Conservation (phyloP, 64 coral and sea anemone genomes). For the Montipora sp. region DNA sequence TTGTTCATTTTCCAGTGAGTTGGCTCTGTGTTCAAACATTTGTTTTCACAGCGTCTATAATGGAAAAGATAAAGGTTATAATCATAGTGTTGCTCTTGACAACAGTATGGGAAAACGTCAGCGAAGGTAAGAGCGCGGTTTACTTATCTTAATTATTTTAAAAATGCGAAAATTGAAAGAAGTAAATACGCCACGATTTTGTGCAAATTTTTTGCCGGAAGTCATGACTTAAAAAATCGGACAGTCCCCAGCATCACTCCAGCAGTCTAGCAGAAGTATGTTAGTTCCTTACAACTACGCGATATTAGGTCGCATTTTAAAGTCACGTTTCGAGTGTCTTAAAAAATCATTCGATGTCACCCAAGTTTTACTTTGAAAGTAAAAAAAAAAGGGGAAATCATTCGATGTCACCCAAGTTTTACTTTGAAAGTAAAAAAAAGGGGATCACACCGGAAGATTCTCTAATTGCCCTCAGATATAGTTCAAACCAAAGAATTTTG, state of each 20-base stretch:
- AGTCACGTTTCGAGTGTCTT: too few relatives aligned
- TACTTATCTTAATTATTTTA: background rate
- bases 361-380: too few relatives aligned
- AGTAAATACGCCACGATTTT: background rate
- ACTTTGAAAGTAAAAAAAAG: too few relatives aligned
- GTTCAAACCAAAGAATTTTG: background rate
- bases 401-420: too few relatives aligned
- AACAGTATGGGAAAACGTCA: background rate
- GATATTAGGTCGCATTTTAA: background rate
- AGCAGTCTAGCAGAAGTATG: too few relatives aligned
- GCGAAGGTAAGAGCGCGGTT: constrained; percentile 9
- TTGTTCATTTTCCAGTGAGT: background rate
- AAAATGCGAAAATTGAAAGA: background rate
- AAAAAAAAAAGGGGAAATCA: too few relatives aligned
- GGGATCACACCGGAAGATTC: too few relatives aligned
- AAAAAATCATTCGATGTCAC: too few relatives aligned
- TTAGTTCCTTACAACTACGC: too few relatives aligned
- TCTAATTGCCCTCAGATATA: too few relatives aligned
- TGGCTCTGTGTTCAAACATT: background rate
- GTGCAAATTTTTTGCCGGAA: background rate
- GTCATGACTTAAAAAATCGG: too few relatives aligned
- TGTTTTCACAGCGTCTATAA: background rate
- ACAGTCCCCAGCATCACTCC: too few relatives aligned
- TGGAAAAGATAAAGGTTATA: background rate
- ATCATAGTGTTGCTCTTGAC: background rate